Base-by-base conservation (phyloP, 2,113 vertebrate genomes). In the Neogobius melanostomus region DNA sequence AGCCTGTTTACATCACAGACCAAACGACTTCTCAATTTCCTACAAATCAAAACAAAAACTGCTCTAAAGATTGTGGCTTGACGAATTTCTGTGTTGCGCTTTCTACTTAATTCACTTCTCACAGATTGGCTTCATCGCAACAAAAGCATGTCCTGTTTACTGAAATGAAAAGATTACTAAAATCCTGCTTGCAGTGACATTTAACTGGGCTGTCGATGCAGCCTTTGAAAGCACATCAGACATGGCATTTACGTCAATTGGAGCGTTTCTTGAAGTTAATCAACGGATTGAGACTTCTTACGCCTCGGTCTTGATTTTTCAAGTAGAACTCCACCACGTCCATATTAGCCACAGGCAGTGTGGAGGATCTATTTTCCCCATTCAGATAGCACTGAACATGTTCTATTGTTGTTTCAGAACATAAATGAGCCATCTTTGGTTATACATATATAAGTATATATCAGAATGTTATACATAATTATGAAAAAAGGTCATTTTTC, bases 151-250 rank as follows among this genome's bases (percentile, higher is more conserved):
- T 12, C 54, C 15, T 71, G 74, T 84, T 82, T 84, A 78, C 62
- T 63, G 56, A 81, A 78, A 87, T 83, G 77, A 86, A 85, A 82
- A 66, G 71, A 80, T 70, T 56, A 72, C 52, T 64, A 54, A 77
- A 77, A 71, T 66, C 79, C 48, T 4, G 16, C 60, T 71, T 9
- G 4, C 56, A 69, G 70, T 89, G 85, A 81, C 85, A 89, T 87
- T 90, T 83, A 53, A 43, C 68, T 69, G 5, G 4, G 4, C 52
- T 14, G 70, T 28, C 0, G 50, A 73, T 57, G 64, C 73, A 63
- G 80, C 62, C 56, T 84, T 68, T 80, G 77, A 80, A 85, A 74
- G 65, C 66, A 74, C 75, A 82, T 82, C 81, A 81, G 68, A 75
- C 17, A 47, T 83, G 77, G 73, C 77, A 82, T 87, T 88, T 80